Percentiles rank a stretch among this genome's conserved stretches.
phyloP scores from a whole-genome alignment of 2,113 vertebrate genomes.

The Syrrhaptes paradoxus region DNA sequence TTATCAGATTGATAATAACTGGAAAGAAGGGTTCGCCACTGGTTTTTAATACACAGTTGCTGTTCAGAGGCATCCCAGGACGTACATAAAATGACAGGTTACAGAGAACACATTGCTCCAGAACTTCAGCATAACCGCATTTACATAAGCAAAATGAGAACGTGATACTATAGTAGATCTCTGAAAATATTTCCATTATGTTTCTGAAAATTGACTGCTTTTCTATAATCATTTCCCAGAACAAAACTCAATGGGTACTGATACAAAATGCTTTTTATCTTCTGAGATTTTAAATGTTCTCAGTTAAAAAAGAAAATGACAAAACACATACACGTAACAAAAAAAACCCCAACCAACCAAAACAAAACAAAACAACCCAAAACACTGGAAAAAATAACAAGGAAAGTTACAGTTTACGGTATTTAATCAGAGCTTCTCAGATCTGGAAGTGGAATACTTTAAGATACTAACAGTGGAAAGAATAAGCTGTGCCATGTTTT shows the following conservation, averaged over 20 bases:
- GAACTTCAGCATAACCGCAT: neutral
- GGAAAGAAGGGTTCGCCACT: neutral
- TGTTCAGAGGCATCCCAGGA: neutral
- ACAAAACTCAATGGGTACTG: neutral
- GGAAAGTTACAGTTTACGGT: neutral
- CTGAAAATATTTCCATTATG: neutral
- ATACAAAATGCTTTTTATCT: neutral
- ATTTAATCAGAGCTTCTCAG: neutral
- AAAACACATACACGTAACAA: neutral
- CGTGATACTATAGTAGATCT: neutral
- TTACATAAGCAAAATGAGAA: neutral
- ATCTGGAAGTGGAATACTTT: neutral
- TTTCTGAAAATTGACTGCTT: neutral
- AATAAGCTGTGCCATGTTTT: neutral
- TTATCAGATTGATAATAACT: neutral
- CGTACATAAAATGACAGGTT: neutral
- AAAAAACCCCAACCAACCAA: neutral
- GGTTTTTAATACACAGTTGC: neutral
- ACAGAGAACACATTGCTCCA: rapidly evolving
- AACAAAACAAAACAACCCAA: too few species aligned
- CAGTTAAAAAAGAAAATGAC: neutral
- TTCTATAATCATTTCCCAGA: neutral
- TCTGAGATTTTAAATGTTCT: neutral
- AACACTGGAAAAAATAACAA: neutral
- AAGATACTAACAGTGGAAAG: neutral